Evolutionary conservation across 1,140 invertebrate genomes (phyloP).

Genomic region (Drosophila triauraria): DNA sequence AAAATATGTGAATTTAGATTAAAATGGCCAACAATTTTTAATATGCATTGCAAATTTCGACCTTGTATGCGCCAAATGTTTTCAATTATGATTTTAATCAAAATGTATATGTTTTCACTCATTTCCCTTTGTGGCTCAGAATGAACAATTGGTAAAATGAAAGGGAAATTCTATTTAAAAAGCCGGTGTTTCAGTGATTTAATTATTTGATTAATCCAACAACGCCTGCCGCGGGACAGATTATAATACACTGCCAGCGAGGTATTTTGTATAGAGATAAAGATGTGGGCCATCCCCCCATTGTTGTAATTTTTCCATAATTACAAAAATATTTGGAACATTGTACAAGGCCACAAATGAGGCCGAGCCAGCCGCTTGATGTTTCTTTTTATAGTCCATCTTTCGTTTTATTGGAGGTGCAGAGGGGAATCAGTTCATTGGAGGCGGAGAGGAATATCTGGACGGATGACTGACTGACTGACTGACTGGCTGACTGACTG

Average conservation of each 20-base stretch:
- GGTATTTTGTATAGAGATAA: slow-evolving; percentile 43
- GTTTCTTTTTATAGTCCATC: slow-evolving; percentile 50
- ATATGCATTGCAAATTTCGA: background rate
- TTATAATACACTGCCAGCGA: background rate
- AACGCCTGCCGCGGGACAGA: background rate
- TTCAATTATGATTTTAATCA: background rate
- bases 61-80: background rate
- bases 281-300: slow-evolving; percentile 53
- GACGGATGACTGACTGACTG: slow-evolving; percentile 25
- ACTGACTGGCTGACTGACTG: slow-evolving; percentile 20
- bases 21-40: background rate
- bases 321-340: slow-evolving; percentile 79
- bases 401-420: slow-evolving; percentile 32
- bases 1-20: background rate
- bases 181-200: slow-evolving; percentile 12
- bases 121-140: background rate
- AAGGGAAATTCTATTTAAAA: background rate
- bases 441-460: slow-evolving; percentile 23
- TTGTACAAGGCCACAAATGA: slow-evolving; percentile 73
- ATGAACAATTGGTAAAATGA: background rate
- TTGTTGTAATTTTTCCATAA: slow-evolving; percentile 63
- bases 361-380: slow-evolving; percentile 37
- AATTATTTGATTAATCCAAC: slow-evolving; percentile 7
- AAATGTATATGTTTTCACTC: background rate
- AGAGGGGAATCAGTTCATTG: slow-evolving; percentile 32